A percentile compares a stretch with the other conserved stretches of the same genome.
Conservation (phyloP, 2,888 invertebrate genomes). For the Sinhomidia bicolor region DNA sequence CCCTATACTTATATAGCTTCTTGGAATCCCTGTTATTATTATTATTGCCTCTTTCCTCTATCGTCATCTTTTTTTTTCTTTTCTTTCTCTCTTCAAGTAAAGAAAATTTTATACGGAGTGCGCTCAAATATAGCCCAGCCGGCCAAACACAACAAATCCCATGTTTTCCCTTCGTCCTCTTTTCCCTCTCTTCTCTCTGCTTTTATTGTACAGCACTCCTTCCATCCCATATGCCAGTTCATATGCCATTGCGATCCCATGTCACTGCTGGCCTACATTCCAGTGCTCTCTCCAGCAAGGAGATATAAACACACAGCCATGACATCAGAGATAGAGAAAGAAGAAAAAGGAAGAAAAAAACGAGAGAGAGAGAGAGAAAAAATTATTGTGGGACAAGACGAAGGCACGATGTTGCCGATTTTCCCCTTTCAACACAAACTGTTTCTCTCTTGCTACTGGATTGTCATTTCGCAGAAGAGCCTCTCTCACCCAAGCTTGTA, state of each 20-base stretch:
- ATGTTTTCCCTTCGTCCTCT: conserved; percentile 26
- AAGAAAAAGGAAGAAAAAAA: background rate
- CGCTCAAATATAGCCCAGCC: background rate
- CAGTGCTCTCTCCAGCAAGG: background rate
- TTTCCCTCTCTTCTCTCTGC: background rate
- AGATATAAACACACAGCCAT: background rate
- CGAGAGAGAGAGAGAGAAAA: background rate
- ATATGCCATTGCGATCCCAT: conserved; percentile 1
- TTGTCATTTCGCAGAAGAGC: conserved; percentile 37
- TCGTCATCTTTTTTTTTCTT: conserved; percentile 44
- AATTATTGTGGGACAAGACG: conserved; percentile 36
- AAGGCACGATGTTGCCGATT: conserved; percentile 43
- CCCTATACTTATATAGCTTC: background rate
- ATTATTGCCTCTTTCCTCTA: conserved; percentile 34
- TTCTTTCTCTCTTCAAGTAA: conserved; percentile 26
- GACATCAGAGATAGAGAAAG: background rate
- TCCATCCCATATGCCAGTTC: conserved; percentile 4
- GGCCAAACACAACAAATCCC: conserved; percentile 29
- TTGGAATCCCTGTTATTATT: conserved; percentile 23
- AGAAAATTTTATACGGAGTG: background rate
- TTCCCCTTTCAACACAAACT: conserved; percentile 25
- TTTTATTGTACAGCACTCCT: background rate
- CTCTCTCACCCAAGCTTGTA: background rate
- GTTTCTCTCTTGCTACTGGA: background rate
- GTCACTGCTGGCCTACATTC: conserved; percentile 50